phyloP scores from a whole-genome alignment of 2,113 vertebrate genomes.

The Sminthopsis crassicaudata region DNA sequence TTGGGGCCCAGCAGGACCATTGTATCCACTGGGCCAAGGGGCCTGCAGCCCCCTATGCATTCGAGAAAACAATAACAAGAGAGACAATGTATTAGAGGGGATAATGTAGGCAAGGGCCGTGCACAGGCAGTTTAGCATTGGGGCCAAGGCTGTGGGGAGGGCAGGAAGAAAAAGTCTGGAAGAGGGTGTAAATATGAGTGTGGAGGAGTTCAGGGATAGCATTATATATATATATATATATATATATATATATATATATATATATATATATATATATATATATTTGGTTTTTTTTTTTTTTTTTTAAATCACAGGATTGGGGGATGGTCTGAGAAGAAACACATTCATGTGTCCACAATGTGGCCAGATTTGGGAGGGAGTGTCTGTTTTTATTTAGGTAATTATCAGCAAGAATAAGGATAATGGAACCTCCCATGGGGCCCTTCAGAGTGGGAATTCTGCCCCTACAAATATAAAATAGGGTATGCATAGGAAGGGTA shows the following conservation, averaged over 20 bases:
- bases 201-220: neutral
- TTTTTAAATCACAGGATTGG: neutral
- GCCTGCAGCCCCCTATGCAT: neutral
- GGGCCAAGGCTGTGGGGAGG: neutral
- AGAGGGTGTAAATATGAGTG: neutral
- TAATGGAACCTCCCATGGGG: neutral
- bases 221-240: neutral
- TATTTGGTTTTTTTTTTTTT: no score
- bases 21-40: neutral
- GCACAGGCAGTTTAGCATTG: neutral
- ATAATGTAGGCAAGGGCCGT: neutral
- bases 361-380: neutral
- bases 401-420: neutral
- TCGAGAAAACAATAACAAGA: neutral
- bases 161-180: neutral
- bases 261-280: neutral
- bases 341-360: neutral
- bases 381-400: neutral
- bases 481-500: neutral
- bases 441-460: neutral
- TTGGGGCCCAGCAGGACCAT: neutral
- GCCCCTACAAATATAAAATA: neutral
- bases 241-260: neutral
- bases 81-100: neutral
- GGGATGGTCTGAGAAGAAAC: neutral